These are phyloP conservation scores for Notothenia coriiceps DNA, from an alignment of 2,113 vertebrate genomes.

Conservation along the genomic window DNA sequence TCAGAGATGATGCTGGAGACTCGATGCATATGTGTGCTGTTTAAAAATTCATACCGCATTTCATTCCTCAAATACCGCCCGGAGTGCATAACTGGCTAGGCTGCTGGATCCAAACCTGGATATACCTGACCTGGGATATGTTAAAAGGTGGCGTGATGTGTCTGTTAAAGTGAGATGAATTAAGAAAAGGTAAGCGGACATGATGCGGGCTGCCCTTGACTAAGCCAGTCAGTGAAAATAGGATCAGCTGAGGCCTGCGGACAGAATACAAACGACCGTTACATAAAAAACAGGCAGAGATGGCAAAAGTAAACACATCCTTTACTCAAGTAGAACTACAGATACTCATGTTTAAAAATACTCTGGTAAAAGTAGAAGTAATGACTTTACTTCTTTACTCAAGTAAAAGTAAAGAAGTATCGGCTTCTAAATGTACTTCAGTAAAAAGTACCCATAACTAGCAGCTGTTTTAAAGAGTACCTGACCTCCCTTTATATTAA, in stretches of 20 bases:
- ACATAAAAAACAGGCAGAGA: slow-evolving; percentile 6
- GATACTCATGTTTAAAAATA: no score
- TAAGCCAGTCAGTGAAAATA: background rate
- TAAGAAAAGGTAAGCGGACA: slow-evolving; percentile 4
- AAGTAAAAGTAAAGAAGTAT: no score
- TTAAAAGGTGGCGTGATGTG: slow-evolving; percentile 5
- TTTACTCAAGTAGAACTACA: no score
- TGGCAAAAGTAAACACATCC: no score
- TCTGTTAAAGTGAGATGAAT: slow-evolving; percentile 14
- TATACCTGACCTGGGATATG: slow-evolving; percentile 21
- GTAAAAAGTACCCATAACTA: no score
- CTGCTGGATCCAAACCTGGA: slow-evolving; percentile 27
- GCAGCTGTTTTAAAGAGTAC: no score
- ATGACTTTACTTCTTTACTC: no score
- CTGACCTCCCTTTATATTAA: no score
- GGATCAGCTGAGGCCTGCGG: slow-evolving; percentile 23
- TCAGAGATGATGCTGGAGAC: slow-evolving; percentile 13
- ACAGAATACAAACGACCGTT: slow-evolving; percentile 53
- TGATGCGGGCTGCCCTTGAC: slow-evolving; percentile 12
- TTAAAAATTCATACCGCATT: slow-evolving; percentile 61
- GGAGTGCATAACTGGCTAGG: slow-evolving; percentile 25
- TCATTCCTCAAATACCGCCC: slow-evolving; percentile 50
- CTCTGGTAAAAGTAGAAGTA: no score
- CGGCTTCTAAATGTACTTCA: no score
- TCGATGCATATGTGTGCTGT: slow-evolving; percentile 21